Evolutionary conservation across 2,888 invertebrate species (phyloP).

Genomic region (Myopa tessellatipennis): DNA sequence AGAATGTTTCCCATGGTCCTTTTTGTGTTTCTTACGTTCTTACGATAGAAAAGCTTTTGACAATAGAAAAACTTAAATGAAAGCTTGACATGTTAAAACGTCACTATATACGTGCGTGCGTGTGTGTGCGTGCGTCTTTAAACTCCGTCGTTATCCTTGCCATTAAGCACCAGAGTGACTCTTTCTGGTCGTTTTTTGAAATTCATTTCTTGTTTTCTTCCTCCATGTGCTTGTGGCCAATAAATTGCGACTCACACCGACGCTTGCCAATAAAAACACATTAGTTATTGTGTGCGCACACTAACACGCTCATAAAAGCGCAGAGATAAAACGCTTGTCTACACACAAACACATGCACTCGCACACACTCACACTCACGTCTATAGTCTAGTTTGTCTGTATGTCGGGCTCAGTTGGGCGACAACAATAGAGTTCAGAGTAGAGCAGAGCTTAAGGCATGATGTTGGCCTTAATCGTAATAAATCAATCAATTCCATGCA

Average conservation of each 20-base stretch:
- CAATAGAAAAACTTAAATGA: too few species aligned
- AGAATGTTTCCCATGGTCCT: too few species aligned
- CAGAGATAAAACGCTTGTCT: constrained; percentile 2
- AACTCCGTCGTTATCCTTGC: constrained; percentile 27
- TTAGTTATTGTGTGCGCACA: constrained; percentile 37
- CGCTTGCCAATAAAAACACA: constrained; percentile 38
- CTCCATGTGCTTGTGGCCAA: constrained; percentile 32
- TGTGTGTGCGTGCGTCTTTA: neutral
- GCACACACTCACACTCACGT: neutral
- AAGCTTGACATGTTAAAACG: neutral
- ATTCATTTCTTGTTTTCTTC: neutral
- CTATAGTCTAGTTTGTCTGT: neutral
- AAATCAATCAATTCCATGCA: constrained; percentile 38
- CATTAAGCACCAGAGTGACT: constrained; percentile 18
- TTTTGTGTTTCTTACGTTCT: too few species aligned
- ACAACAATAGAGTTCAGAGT: constrained; percentile 27
- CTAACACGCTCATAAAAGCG: constrained; percentile 6
- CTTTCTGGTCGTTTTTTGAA: neutral
- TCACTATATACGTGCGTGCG: too few species aligned
- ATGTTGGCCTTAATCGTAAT: constrained; percentile 38
- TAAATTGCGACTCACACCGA: constrained; percentile 17
- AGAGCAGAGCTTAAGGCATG: constrained; percentile 23
- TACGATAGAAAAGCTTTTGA: too few species aligned
- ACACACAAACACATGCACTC: constrained; percentile 29
- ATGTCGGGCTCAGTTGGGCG: constrained; percentile 24